phyloP scores from a whole-genome alignment of 2,888 invertebrate genomes.

The Cheilosia impressa region DNA sequence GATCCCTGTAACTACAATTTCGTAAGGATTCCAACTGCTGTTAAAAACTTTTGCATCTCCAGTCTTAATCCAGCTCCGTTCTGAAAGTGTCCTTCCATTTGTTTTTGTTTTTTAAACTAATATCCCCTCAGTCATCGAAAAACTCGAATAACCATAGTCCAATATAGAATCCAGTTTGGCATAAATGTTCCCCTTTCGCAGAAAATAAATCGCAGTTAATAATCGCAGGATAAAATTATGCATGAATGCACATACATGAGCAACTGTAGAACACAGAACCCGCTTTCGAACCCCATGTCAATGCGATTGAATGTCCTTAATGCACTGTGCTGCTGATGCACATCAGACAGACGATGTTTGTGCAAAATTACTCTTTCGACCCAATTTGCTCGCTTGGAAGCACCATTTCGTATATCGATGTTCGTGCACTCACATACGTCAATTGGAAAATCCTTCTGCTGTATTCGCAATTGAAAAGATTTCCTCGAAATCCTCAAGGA shows the following conservation, averaged over 20 bases:
- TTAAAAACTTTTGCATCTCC: too few relatives aligned
- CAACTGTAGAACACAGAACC: neutral
- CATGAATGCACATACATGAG: neutral
- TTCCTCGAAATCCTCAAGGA: slow-evolving; percentile 54
- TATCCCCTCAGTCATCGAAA: too few relatives aligned
- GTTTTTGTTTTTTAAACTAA: too few relatives aligned
- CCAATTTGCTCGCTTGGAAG: slow-evolving; percentile 43
- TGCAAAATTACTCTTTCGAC: slow-evolving; percentile 61
- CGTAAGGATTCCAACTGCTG: too few relatives aligned
- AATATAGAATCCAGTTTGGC: too few relatives aligned
- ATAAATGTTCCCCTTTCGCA: too few relatives aligned
- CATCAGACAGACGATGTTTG: slow-evolving; percentile 36
- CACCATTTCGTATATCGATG: neutral
- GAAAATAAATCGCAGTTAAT: too few relatives aligned
- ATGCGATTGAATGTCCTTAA: slow-evolving; percentile 34
- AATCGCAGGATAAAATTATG: neutral
- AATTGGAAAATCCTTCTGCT: slow-evolving; percentile 49
- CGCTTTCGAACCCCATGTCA: slow-evolving; percentile 29
- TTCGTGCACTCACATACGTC: slow-evolving; percentile 21
- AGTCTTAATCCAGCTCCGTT: too few relatives aligned
- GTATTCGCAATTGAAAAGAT: slow-evolving; percentile 62
- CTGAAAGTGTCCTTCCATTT: too few relatives aligned
- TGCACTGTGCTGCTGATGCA: slow-evolving; percentile 26
- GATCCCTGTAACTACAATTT: too few relatives aligned
- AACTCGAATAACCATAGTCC: too few relatives aligned